Conservation (phyloP, 2,113 vertebrate species). For the Struthidea cinerea region DNA sequence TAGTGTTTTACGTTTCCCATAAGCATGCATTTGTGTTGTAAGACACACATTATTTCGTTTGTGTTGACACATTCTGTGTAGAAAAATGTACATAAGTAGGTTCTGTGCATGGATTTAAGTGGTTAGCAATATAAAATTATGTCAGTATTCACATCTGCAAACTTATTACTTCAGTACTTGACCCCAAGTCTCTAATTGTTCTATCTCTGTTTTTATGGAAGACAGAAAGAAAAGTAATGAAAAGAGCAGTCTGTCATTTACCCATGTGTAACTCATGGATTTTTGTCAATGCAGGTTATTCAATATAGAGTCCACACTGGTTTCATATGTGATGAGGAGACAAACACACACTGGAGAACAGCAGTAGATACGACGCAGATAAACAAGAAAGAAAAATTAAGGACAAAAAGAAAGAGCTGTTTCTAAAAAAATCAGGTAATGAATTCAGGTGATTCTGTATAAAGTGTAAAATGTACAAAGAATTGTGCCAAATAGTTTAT, state of each 20-base stretch:
- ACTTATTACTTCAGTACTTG: not conserved
- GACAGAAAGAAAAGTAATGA: not conserved
- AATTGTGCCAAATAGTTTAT: not conserved
- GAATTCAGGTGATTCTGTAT: not conserved
- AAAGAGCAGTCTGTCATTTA: not conserved
- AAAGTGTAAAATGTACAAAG: not conserved
- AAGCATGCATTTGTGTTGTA: not conserved
- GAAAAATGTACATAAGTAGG: not conserved
- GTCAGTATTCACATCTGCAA: not conserved
- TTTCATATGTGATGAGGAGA: not conserved
- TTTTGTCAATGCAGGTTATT: slow-evolving; percentile 34
- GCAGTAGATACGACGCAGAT: not conserved
- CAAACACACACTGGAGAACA: not conserved
- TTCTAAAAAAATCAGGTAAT: slow-evolving; percentile 46
- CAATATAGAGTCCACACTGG: not conserved
- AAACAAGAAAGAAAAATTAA: slow-evolving; percentile 7
- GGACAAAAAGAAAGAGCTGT: not conserved
- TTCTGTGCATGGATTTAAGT: not conserved
- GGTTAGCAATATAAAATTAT: not conserved
- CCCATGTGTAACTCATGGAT: not conserved
- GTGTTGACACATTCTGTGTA: not conserved
- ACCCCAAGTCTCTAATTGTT: not conserved
- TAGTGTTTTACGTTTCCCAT: not conserved
- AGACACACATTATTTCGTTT: not conserved
- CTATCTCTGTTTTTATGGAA: not conserved